Evolutionary conservation across 1,140 invertebrate genomes (phyloP), one percentile per base, ranked within the genome.

Genomic region (Cydia strobilella): DNA sequence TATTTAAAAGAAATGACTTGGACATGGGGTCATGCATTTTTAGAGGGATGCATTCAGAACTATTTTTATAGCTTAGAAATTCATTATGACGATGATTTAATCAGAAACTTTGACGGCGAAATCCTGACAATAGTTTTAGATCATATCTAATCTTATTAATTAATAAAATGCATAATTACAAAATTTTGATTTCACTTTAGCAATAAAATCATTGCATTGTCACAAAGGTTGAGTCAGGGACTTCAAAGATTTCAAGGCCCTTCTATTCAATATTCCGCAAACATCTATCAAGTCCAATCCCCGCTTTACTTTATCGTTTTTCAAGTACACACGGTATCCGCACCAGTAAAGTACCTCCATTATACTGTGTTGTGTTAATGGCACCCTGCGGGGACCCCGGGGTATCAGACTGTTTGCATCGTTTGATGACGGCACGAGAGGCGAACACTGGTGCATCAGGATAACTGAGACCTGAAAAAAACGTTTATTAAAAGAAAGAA

Each of bases 301-400:
- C 31, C 15, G 65, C 27, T 18, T 42, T 69, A 20, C 31, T 35
- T 69, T 35, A 69, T 69, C 27, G 65, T 39, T 69, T 69, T 69
- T 69, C n/a, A 69, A 69, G 65, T 42, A 69, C 23, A 39, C 15
- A 1, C 63, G 20, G 20, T 35, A 66, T 42, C 35, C 31, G 35
- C 27, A 59, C 31, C 31, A 69, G 31, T 69, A 31, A n/a, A 39
- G 27, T 39, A 18, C n/a, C 31, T 7, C 27, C 54, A 59, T 23
- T 23, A 59, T 23, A 18, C 65, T 69, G 63, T 31, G 27, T 15
- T 31, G 23, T 27, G 27, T 18, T 69, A 35, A 69, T 69, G 65
- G 65, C 65, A n/a, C 65, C 65, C 65, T 15, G n/a, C n/a, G 27
- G 65, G 9, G 31, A 18, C 54, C 18, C 20, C 10, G 20, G 54